Base-by-base conservation (phyloP, 2,888 invertebrate species). In the Eubasilissa splendida region DNA sequence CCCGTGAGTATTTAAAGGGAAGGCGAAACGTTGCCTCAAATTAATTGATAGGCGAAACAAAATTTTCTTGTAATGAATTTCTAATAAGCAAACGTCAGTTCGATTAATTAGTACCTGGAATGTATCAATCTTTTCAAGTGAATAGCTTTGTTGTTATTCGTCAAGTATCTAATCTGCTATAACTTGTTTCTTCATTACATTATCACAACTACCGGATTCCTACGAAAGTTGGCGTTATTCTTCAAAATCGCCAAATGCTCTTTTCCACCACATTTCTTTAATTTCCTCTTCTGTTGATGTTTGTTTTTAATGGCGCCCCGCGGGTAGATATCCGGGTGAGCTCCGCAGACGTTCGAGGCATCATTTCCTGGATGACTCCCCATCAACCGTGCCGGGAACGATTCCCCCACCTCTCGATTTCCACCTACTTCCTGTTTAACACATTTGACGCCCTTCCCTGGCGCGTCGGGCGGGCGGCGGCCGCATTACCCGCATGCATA, bases 261-360 rank as follows among this genome's bases (percentile, higher is more conserved):
- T 31, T 54, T 71, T 71, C 71, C 71, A 56, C 56, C 54, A 71
- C 54, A 42, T 54, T 53, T 54, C 71, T 71, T 22, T 56, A 54
- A 71, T 71, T 71, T 71, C 71, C 71, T 71, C n/a, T 33, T 71
- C 56, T 54, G 14, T n/a, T 71, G 53, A 71, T 71, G 31, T 71
- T 22, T 22, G 56, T 74, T 74, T 73, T 74, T 74, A 74, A 74
- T 74, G 74, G 14, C 58, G 74, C 74, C 74, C 60, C 22, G 33
- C 4, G 74, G 74, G 4, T 50, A 8, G 14, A 14, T 60, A 60
- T 74, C 52, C n/a, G 12, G n/a, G 60, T n/a, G 53, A 68, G 22
- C 31, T 59, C 50, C 50, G 22, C 50, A 60, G 74, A 52, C 74
- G 60, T 50, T 74, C 58, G 60, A 74, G 58, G 59, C 74, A 60